A percentile compares a stretch with the other conserved stretches of the same genome.
Evolutionary conservation across 1,140 invertebrate genomes (phyloP).

Genomic region (Solenopsis invicta): DNA sequence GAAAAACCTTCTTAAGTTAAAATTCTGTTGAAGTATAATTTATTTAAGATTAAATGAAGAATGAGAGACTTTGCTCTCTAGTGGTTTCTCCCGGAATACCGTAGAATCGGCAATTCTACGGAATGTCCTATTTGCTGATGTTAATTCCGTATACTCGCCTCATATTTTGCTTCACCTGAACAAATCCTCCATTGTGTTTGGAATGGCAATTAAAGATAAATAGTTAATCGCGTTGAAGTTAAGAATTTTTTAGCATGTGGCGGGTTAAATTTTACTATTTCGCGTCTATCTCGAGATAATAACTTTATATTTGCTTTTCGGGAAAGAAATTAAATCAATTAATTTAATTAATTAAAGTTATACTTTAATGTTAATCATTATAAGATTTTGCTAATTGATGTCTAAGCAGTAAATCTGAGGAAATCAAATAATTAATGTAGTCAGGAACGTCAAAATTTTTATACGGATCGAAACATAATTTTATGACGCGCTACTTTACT

Average conservation of each 20-base stretch:
- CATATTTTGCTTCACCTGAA: constrained; percentile 17
- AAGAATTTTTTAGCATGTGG: neutral
- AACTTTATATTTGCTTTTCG: neutral
- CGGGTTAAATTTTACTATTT: neutral
- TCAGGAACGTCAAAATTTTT: neutral
- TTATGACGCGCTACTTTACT: neutral
- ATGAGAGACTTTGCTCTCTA: neutral
- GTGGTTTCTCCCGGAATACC: neutral
- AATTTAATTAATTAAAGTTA: neutral
- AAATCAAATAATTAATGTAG: neutral
- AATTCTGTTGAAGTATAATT: constrained; percentile 29
- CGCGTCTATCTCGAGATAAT: neutral
- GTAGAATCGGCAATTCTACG: neutral
- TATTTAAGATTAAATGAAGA: constrained; percentile 43
- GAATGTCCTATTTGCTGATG: constrained; percentile 9
- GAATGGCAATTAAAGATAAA: neutral
- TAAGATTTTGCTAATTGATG: neutral
- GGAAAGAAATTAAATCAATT: neutral
- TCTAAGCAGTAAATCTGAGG: neutral
- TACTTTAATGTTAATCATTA: neutral
- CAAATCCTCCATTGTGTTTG: constrained; percentile 7
- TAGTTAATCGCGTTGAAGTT: neutral
- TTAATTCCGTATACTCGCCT: neutral
- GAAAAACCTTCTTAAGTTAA: constrained; percentile 12
- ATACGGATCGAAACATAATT: neutral